A percentile compares a stretch with the other conserved stretches of the same genome.
These are phyloP conservation scores for Aphyosemion australe DNA, from an alignment of 2,113 vertebrate species.

Conservation along the genomic window DNA sequence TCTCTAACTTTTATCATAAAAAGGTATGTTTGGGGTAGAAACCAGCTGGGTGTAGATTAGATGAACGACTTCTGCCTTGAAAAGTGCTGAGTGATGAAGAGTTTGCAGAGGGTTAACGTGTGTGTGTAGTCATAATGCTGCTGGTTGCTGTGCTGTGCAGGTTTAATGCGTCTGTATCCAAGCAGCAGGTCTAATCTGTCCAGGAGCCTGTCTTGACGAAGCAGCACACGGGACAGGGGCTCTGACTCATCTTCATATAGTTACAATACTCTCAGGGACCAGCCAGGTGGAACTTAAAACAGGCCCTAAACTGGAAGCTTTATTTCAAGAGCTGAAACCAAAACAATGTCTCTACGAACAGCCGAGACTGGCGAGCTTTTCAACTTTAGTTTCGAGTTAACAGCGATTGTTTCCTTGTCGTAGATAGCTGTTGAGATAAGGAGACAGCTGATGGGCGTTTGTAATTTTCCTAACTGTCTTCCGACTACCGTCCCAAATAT, in stretches of 20 bases:
- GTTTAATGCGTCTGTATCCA: slow-evolving; percentile 67
- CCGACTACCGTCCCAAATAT: slow-evolving; percentile 16
- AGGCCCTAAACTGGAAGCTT: slow-evolving; percentile 9
- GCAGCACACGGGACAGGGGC: slow-evolving; percentile 36
- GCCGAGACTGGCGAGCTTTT: not conserved
- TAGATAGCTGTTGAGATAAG: slow-evolving; percentile 20
- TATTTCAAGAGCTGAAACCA: slow-evolving; percentile 29
- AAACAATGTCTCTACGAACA: slow-evolving; percentile 10
- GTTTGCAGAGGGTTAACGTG: slow-evolving; percentile 49
- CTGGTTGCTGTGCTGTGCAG: slow-evolving; percentile 63
- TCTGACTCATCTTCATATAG: slow-evolving; percentile 67
- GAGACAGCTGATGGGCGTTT: slow-evolving; percentile 46
- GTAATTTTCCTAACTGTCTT: slow-evolving; percentile 55
- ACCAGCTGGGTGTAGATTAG: no score
- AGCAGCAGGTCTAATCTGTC: slow-evolving; percentile 68
- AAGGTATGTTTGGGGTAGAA: slow-evolving; percentile 36
- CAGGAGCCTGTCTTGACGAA: slow-evolving; percentile 55
- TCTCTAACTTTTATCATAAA: not conserved
- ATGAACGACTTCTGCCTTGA: no score
- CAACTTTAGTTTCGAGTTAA: not conserved
- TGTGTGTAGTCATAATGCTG: slow-evolving; percentile 57
- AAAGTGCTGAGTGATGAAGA: slow-evolving; percentile 44
- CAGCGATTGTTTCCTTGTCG: not conserved
- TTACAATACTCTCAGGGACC: slow-evolving; percentile 50
- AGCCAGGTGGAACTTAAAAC: not conserved